Evolutionary conservation across 2,888 invertebrate species (phyloP).

Genomic region (Subacronicta megacephala): DNA sequence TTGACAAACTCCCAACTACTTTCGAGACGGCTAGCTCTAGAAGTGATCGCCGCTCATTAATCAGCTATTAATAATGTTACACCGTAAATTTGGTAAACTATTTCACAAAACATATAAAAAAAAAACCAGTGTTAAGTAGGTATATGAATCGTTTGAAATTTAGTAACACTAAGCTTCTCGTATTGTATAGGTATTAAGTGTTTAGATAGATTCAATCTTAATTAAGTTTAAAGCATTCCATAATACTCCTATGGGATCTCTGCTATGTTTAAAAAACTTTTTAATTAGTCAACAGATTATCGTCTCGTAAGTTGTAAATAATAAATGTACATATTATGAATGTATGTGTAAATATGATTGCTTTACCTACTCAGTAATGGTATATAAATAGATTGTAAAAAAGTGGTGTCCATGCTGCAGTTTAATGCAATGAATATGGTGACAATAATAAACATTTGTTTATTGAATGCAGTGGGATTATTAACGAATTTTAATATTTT

Average conservation of each 20-base stretch:
- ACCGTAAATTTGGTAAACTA: too few relatives aligned
- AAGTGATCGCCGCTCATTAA: neutral
- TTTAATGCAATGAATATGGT: constrained; percentile 71
- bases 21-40: too few relatives aligned
- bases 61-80: neutral
- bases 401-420: constrained; percentile 38
- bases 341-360: constrained; percentile 81
- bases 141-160: constrained; percentile 59
- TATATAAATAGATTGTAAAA: constrained; percentile 39
- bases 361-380: constrained; percentile 57
- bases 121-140: constrained; percentile 66
- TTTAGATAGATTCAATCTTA: constrained; percentile 86
- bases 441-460: constrained; percentile 85
- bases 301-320: constrained; percentile 75
- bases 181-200: constrained; percentile 72
- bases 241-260: constrained; percentile 87
- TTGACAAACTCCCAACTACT: too few relatives aligned
- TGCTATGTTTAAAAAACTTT: constrained; percentile 86
- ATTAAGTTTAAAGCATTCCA: constrained; percentile 87
- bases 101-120: constrained; percentile 33
- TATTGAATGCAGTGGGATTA: constrained; percentile 69
- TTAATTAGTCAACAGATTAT: constrained; percentile 82
- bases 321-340: constrained; percentile 68
- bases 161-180: constrained; percentile 73
- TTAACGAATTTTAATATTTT: constrained; percentile 41